Conservation (phyloP, 2,888 invertebrate genomes). For the Oithona nana region DNA sequence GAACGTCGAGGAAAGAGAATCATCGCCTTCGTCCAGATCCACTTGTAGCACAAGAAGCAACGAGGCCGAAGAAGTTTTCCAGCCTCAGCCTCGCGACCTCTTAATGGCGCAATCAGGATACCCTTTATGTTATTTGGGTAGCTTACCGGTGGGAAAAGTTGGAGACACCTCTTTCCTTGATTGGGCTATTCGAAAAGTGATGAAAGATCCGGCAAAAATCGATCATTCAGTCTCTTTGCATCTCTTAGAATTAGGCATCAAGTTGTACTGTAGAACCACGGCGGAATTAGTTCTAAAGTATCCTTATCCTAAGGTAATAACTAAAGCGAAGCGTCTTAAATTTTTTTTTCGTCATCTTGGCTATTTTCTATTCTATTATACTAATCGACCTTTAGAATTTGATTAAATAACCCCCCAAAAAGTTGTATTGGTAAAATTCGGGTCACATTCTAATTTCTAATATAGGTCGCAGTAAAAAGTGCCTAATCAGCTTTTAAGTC, state of each 20-base stretch:
- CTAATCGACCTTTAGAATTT: too few species aligned
- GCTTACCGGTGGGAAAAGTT: not conserved
- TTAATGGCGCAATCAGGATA: not conserved
- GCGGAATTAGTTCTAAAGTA: not conserved
- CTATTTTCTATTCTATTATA: too few species aligned
- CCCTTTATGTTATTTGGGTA: not conserved
- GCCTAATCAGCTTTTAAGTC: too few species aligned
- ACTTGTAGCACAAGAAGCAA: too few species aligned
- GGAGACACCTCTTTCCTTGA: slow-evolving; percentile 11
- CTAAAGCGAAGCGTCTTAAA: too few species aligned
- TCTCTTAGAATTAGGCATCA: slow-evolving; percentile 3
- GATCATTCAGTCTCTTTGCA: not conserved
- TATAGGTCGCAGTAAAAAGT: too few species aligned
- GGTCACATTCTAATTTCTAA: too few species aligned
- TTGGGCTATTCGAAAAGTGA: not conserved
- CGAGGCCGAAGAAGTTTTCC: not conserved
- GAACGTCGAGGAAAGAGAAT: not conserved
- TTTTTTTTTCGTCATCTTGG: too few species aligned
- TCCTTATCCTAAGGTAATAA: slow-evolving; percentile 9
- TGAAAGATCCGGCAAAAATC: not conserved
- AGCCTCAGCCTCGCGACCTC: not conserved
- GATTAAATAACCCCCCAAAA: too few species aligned
- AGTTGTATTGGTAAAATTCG: too few species aligned
- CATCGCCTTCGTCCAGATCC: not conserved
- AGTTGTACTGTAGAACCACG: slow-evolving; percentile 1